Percentiles rank a stretch among this genome's conserved stretches.
phyloP scores from a whole-genome alignment of 2,113 vertebrate genomes.

The Jacana jacana region DNA sequence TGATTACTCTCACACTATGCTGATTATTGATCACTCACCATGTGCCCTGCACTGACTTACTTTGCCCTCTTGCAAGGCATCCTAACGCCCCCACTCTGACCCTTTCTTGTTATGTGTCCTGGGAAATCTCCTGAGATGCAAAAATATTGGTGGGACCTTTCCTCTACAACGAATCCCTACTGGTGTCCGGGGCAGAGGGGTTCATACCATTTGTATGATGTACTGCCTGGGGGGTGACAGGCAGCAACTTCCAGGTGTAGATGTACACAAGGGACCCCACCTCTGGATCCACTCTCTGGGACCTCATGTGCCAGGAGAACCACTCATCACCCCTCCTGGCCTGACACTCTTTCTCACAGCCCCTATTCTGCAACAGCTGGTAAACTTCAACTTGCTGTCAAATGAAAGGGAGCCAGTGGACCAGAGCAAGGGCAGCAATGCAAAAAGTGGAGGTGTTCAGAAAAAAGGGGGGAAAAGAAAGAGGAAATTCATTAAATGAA shows the following conservation, averaged over 20 bases:
- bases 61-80: background rate
- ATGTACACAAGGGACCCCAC: background rate
- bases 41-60: background rate
- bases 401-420: background rate
- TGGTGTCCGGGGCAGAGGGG: too few species aligned
- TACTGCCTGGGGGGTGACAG: background rate
- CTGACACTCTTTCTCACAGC: background rate
- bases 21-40: background rate
- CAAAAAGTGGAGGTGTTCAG: background rate
- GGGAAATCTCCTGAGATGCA: background rate
- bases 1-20: background rate
- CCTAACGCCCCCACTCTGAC: background rate
- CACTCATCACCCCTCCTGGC: background rate
- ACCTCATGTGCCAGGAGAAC: background rate
- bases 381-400: slow-evolving; percentile 1
- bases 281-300: background rate
- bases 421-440: background rate
- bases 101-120: background rate
- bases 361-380: slow-evolving; percentile 28
- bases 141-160: background rate
- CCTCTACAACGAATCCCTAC: background rate
- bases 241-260: background rate
- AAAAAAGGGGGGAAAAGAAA: background rate
- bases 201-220: background rate
- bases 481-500: slow-evolving; percentile 48